These are phyloP conservation scores for Meleagris gallopavo DNA, from an alignment of 2,113 vertebrate genomes.

Conservation along the genomic window DNA sequence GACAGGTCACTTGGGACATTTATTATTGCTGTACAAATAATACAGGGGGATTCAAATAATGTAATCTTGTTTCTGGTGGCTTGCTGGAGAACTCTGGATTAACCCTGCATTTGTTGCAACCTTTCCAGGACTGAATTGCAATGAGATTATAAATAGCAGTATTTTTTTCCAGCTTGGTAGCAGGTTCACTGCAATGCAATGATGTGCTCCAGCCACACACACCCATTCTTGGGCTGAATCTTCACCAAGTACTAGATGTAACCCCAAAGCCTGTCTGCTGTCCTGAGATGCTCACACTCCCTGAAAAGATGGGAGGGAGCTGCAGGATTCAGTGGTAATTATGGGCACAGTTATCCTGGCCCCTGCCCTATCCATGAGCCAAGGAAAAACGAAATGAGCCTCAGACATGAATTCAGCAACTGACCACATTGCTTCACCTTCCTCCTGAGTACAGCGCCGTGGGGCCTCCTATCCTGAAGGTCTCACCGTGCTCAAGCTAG, in stretches of 20 bases:
- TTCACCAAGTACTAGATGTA: fast-evolving
- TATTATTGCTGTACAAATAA: neutral
- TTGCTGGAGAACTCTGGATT: too few species aligned
- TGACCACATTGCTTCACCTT: neutral
- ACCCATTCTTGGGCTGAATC: neutral
- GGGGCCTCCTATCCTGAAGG: neutral
- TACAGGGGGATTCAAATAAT: neutral
- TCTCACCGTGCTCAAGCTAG: fast-evolving
- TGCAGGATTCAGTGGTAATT: neutral
- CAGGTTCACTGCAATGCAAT: too few species aligned
- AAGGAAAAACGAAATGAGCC: neutral
- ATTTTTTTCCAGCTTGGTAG: neutral
- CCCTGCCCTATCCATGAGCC: fast-evolving
- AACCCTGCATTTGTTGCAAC: neutral
- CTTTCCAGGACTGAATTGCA: neutral
- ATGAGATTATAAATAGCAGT: neutral
- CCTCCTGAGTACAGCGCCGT: neutral
- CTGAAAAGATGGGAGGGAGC: neutral
- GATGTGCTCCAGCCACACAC: neutral
- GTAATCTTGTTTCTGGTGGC: neutral
- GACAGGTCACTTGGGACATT: fast-evolving
- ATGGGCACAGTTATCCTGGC: neutral
- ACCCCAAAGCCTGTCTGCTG: neutral
- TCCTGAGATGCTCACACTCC: neutral
- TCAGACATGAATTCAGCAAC: neutral